Percentiles rank a stretch among this genome's conserved stretches.
phyloP scores from a whole-genome alignment of 2,113 vertebrate species.

The Caretta caretta region DNA sequence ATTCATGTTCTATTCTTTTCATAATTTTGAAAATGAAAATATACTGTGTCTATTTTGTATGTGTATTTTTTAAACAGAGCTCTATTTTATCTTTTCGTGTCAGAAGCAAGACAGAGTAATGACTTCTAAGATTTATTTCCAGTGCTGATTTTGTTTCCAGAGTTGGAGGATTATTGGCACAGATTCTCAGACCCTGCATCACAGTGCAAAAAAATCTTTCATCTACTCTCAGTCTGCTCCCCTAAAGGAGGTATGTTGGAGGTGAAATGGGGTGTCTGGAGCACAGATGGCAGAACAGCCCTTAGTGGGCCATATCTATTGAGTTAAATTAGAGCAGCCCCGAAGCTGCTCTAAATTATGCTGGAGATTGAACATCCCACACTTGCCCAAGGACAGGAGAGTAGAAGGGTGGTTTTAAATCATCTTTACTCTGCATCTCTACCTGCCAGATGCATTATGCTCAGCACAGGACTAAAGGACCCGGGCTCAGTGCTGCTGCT shows the following conservation, averaged over 20 bases:
- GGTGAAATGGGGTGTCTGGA: constrained; percentile 1
- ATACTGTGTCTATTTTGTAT: constrained; percentile 33
- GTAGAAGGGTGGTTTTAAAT: constrained; percentile 22
- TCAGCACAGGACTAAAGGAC: not conserved
- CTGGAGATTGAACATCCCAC: not conserved
- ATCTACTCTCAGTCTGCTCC: constrained; percentile 63
- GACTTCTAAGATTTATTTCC: constrained; percentile 70
- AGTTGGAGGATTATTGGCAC: not conserved
- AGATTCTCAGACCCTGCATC: constrained; percentile 29
- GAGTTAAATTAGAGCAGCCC: constrained; percentile 36
- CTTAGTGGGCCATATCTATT: constrained; percentile 46
- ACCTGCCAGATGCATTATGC: not conserved
- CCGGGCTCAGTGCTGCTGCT: not conserved
- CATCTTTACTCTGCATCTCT: constrained; percentile 34
- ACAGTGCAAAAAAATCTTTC: constrained; percentile 18
- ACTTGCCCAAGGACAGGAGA: constrained; percentile 13
- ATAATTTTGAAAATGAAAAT: constrained; percentile 75
- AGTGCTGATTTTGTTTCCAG: constrained; percentile 63
- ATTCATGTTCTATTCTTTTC: constrained; percentile 71
- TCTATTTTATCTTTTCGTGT: constrained; percentile 65
- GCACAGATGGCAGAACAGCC: not conserved
- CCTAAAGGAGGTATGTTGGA: not conserved
- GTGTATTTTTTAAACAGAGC: constrained; percentile 56
- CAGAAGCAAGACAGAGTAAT: constrained; percentile 70
- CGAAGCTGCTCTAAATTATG: not conserved